These are phyloP conservation scores for Drosophila kanekoi DNA, from an alignment of 2,888 invertebrate genomes.

Conservation along the genomic window DNA sequence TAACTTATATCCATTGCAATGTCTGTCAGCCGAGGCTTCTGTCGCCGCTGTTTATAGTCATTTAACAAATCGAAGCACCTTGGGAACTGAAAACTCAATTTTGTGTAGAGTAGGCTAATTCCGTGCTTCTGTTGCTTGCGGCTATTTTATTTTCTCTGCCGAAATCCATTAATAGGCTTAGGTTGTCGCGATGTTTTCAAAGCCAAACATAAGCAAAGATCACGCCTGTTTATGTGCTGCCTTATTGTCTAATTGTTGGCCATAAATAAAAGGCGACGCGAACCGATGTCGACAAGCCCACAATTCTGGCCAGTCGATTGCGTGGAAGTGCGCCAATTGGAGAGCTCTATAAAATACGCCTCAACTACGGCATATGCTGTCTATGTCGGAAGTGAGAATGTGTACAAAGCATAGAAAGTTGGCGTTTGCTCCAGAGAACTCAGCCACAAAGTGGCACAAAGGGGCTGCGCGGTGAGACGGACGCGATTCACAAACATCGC, in stretches of 20 bases:
- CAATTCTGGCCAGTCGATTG: conserved; percentile 12
- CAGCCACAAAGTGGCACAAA: conserved; percentile 35
- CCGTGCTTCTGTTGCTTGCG: background rate
- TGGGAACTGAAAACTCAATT: conserved; percentile 9
- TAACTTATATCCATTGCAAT: conserved; percentile 10
- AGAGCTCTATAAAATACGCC: conserved; percentile 49
- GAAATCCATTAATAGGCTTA: conserved; percentile 58
- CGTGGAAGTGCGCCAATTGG: conserved; percentile 28
- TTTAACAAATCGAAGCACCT: conserved; percentile 8
- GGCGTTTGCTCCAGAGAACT: conserved; percentile 4
- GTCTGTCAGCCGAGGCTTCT: conserved; percentile 3
- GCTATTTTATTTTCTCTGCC: background rate
- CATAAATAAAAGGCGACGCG: conserved; percentile 56
- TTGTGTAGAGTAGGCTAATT: conserved; percentile 1
- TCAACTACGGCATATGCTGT: conserved; percentile 21
- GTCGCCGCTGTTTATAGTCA: too few species aligned
- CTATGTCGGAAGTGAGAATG: conserved; percentile 22
- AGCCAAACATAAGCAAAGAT: conserved; percentile 29
- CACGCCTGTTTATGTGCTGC: conserved; percentile 50
- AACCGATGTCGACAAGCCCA: conserved; percentile 38
- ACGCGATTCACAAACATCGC: conserved; percentile 24
- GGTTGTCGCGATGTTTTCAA: conserved; percentile 29
- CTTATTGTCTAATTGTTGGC: conserved; percentile 63
- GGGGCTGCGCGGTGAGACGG: conserved; percentile 6
- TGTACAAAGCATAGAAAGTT: conserved; percentile 47